Conservation (phyloP, 2,113 vertebrate species). For the Mohoua ochrocephala region DNA sequence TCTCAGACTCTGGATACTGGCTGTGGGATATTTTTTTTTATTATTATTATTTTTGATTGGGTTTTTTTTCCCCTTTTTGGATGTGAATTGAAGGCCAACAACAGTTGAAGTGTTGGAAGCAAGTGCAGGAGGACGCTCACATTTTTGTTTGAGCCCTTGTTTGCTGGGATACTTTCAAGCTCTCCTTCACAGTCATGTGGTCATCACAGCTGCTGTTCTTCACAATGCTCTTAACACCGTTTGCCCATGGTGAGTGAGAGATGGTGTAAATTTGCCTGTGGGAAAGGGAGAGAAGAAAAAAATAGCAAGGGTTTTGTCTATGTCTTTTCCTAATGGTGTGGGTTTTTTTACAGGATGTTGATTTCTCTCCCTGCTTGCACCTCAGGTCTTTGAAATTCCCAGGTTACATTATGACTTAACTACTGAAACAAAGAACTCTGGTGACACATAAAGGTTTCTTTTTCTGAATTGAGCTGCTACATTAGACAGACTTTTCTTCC, state of each 20-base stretch:
- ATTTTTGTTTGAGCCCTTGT: constrained; percentile 66
- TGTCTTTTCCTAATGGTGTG: neutral
- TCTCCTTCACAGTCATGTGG: constrained; percentile 85
- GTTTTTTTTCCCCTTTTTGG: neutral
- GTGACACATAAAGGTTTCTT: neutral
- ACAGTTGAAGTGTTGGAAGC: constrained; percentile 38
- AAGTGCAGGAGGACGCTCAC: constrained; percentile 28
- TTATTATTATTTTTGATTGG: neutral
- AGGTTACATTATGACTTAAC: neutral
- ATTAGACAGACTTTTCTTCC: neutral
- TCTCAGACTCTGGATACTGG: constrained; percentile 63
- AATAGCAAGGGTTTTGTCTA: neutral
- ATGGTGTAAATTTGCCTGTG: neutral
- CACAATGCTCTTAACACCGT: constrained; percentile 80
- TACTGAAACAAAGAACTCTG: neutral
- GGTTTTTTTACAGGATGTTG: neutral
- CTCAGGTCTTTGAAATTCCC: neutral
- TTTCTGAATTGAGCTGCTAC: neutral
- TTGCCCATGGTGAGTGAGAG: constrained; percentile 79
- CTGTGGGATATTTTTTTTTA: constrained; percentile 31
- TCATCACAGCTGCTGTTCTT: constrained; percentile 84
- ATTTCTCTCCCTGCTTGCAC: neutral
- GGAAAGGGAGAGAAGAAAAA: neutral
- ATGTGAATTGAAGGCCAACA: constrained; percentile 47
- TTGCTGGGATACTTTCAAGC: constrained; percentile 70